Percentiles rank a stretch among this genome's conserved stretches.
Conservation (phyloP, 2,888 invertebrate genomes). For the Chrysopilus asiliformis region DNA sequence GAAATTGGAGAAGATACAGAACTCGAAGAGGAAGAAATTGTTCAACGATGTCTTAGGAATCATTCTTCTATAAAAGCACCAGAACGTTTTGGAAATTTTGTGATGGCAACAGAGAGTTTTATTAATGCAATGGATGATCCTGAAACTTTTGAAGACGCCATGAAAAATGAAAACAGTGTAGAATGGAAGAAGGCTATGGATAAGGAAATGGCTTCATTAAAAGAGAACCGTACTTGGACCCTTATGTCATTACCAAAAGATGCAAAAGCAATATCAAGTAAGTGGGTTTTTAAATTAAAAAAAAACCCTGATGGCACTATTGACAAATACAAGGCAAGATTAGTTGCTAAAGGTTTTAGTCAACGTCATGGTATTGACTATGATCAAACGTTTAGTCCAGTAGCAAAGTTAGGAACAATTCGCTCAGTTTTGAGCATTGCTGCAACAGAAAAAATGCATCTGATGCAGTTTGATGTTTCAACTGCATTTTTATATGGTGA, state of each 20-base stretch:
- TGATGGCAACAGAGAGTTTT: too few relatives aligned
- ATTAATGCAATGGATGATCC: not conserved
- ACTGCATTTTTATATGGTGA: conserved; percentile 9
- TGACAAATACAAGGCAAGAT: conserved; percentile 20
- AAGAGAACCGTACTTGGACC: conserved; percentile 22
- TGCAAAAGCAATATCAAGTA: conserved; percentile 18
- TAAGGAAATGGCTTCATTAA: conserved; percentile 20
- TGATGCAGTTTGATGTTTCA: conserved; percentile 10
- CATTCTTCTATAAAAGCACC: too few relatives aligned
- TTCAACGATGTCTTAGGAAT: too few relatives aligned
- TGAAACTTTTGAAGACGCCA: conserved; percentile 9
- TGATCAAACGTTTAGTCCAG: conserved; percentile 14
- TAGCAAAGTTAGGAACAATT: conserved; percentile 11
- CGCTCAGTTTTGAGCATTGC: too few relatives aligned
- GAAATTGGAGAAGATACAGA: too few relatives aligned
- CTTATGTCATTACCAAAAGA: conserved; percentile 17
- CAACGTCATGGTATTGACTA: conserved; percentile 11
- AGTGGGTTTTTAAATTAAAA: conserved; percentile 22
- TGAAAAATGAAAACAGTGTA: conserved; percentile 11
- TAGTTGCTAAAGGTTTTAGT: conserved; percentile 22
- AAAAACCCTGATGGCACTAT: conserved; percentile 18
- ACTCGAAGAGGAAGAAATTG: too few relatives aligned
- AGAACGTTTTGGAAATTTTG: too few relatives aligned
- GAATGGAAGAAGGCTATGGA: conserved; percentile 19
- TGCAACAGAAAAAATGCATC: too few relatives aligned